Conservation (phyloP, 2,113 vertebrate species). For the Thalassoma bifasciatum region DNA sequence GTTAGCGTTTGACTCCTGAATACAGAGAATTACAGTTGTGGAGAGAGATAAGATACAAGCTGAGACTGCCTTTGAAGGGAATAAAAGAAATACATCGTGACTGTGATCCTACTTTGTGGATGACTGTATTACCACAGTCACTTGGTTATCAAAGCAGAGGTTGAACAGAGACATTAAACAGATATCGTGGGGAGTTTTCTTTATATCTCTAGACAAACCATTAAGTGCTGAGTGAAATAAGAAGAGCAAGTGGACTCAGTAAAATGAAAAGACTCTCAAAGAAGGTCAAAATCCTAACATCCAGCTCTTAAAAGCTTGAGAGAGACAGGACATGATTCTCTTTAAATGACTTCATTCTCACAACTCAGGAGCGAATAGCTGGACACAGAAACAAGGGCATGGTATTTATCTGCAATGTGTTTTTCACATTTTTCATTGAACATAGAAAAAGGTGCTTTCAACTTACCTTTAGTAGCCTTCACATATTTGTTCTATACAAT, state of each 20-base stretch:
- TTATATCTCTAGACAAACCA: slow-evolving; percentile 2
- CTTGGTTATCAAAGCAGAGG: slow-evolving; percentile 6
- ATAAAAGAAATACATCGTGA: neutral
- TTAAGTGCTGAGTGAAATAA: neutral
- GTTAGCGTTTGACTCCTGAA: slow-evolving; percentile 14
- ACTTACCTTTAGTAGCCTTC: no score
- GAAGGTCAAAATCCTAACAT: neutral
- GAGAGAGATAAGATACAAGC: neutral
- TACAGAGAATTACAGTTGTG: slow-evolving; percentile 1
- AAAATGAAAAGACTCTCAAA: neutral
- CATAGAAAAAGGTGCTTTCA: neutral
- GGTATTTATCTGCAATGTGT: neutral
- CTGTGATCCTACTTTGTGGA: neutral
- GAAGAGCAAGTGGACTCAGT: neutral
- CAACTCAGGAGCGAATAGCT: neutral
- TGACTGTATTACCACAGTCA: neutral
- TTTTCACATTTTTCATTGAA: neutral
- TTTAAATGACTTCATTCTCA: neutral
- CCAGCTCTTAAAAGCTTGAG: neutral
- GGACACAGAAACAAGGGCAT: neutral
- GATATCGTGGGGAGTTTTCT: neutral
- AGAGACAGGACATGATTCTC: neutral
- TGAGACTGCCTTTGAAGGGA: neutral
- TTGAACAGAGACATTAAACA: slow-evolving; percentile 1
- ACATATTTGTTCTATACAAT: no score